Conservation (phyloP, 2,113 vertebrate genomes). For the Osmerus eperlanus region DNA sequence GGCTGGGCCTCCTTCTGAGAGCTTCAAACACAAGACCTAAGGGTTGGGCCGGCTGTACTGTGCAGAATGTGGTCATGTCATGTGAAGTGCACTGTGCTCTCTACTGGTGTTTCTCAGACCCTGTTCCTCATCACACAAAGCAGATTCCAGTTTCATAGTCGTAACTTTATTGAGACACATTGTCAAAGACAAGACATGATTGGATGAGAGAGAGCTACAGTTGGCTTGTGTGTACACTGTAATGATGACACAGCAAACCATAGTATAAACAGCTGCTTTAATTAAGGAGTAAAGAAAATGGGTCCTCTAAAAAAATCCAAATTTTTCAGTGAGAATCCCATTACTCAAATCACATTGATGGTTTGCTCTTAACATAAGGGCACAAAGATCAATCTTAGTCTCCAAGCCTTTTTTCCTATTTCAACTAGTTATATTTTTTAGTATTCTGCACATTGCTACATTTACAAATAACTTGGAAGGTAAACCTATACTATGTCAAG, state of each 20-base stretch:
- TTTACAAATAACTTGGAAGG: too few relatives aligned
- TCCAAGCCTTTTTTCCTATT: too few relatives aligned
- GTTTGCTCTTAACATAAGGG: too few relatives aligned
- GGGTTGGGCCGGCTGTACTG: constrained; percentile 30
- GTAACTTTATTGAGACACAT: constrained; percentile 57
- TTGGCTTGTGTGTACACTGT: constrained; percentile 5
- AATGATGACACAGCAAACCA: not conserved
- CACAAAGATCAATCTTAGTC: too few relatives aligned
- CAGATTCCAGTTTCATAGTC: constrained; percentile 16
- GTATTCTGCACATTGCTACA: too few relatives aligned
- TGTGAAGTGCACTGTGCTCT: constrained; percentile 1
- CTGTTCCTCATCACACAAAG: not conserved
- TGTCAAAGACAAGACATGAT: constrained; percentile 47
- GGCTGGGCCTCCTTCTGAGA: constrained; percentile 28
- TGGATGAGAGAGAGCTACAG: constrained; percentile 14
- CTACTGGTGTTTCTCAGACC: not conserved
- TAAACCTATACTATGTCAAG: too few relatives aligned
- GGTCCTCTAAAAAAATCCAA: not conserved
- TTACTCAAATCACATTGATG: too few relatives aligned
- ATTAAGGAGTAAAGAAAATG: not conserved
- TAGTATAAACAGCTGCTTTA: not conserved
- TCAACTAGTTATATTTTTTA: too few relatives aligned
- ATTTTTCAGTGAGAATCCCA: too few relatives aligned
- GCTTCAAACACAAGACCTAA: too few relatives aligned
- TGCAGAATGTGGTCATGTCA: constrained; percentile 18